Base-by-base conservation (phyloP, 2,888 invertebrate species). In the Pseudococcus jackbeardsleyi region DNA sequence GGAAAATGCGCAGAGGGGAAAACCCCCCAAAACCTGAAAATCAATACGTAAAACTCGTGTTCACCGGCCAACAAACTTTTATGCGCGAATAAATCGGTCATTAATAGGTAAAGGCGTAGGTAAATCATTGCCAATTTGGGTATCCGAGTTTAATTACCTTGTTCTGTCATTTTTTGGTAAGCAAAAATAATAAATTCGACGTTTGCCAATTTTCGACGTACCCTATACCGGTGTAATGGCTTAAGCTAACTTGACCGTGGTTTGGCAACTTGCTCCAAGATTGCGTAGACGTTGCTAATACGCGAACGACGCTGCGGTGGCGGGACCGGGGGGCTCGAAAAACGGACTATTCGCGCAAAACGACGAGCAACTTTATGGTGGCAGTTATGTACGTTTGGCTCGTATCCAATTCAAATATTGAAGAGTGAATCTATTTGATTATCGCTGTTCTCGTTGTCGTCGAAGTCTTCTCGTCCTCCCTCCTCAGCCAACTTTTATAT, bases 181-280 rank as follows among this genome's bases (percentile, higher is more conserved):
- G 12, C 19, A 11, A 82, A 82, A 82, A 82, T 82, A 19, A 82
- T 82, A 82, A 82, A 72, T 82, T 82, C 46, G 19, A 42, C 79
- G 79, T 82, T 82, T 82, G 79, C 79, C 79, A 82, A 82, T 82
- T 82, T 46, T 82, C 46, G 42, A 42, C 79, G 79, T 82, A 82
- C 79, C 79, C 79, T 82, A 82, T 82, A 82, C 46, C 79, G 19
- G 79, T 82, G 79, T 82, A 82, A 82, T 82, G 79, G 79, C 79
- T 82, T 54, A 48, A 85, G 85, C 85, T 85, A 85, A 85, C 85
- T 85, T 85, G 85, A 85, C 85, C 85, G 85, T 85, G 85, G 85
- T 85, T 85, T 85, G 85, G 85, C 85, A 85, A 85, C 85, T 64
- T n/a, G 85, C 85, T 85, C 79, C 26, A 46, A 79, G 79, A 79